Base-by-base conservation (phyloP, 2,888 invertebrate genomes). In the Oligia latruncula region DNA sequence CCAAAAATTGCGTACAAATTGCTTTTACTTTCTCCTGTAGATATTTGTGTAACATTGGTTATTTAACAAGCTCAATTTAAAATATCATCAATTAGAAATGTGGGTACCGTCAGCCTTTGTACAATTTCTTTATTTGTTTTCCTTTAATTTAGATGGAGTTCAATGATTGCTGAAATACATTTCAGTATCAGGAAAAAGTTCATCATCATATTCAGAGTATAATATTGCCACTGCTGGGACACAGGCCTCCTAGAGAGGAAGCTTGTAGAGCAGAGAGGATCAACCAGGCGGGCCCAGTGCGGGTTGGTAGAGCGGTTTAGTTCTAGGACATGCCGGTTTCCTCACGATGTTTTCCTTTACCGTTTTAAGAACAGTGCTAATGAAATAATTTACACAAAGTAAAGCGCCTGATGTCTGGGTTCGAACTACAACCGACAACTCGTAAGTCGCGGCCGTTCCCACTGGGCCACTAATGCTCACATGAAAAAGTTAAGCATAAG, bases 11-110 rank as follows among this genome's bases (percentile, higher is more conserved):
- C 29, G 17, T 49, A 49, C 58, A 79, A 83, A 74, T 80, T 71
- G 17, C 35, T 73, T 73, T 73, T 13, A 73, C 71, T 84, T 74
- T 84, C 73, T 74, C 66, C 84, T 40, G 23, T n/a, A 13, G 46
- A 40, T 78, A 71, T 78, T 66, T 71, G n/a, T 66, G 23, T 62
- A 77, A 23, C 17, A 65, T 65, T 71, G 20, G 40, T 20, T 81
- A 81, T n/a, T 46, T 40, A 43, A 60, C 6, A 55, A 62, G 55
- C 55, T 35, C 64, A 29, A 60, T 23, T 52, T 62, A 55, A 62
- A 58, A 20, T 49, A 43, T 43, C 46, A 71, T n/a, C 4, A 9
- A 49, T 60, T 66, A 17, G 52, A 60, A 40, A 67, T 40, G 23
- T 71, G 20, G 9, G 29, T 62, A 62, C n/a, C 15, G 15, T n/a